Evolutionary conservation across 2,888 invertebrate species (phyloP).

Genomic region (Philereme transversata): DNA sequence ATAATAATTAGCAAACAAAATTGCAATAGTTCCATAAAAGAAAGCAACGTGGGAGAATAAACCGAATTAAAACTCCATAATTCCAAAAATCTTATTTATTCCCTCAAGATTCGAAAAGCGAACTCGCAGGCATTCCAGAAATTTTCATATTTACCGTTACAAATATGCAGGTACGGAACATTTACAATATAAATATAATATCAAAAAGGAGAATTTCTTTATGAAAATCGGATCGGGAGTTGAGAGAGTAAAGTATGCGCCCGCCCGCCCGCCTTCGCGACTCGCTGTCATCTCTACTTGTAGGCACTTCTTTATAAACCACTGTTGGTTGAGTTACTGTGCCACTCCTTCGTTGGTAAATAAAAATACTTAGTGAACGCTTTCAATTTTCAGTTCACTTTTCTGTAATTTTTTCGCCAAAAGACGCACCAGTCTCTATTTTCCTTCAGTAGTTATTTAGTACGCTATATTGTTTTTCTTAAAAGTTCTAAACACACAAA

Average conservation of each 20-base stretch:
- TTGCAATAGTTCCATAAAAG: not conserved
- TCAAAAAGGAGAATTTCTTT: constrained; percentile 84
- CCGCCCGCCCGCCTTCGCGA: constrained; percentile 54
- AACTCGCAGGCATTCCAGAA: constrained; percentile 78
- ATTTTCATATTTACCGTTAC: constrained; percentile 84
- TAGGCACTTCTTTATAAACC: constrained; percentile 59
- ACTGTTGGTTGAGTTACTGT: constrained; percentile 13
- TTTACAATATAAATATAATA: constrained; percentile 84
- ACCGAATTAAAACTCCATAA: constrained; percentile 67
- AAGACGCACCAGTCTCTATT: too few relatives aligned
- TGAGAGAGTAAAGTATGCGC: constrained; percentile 78
- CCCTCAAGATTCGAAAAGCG: constrained; percentile 67
- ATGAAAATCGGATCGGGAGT: constrained; percentile 81
- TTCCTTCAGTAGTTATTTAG: too few relatives aligned
- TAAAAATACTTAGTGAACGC: constrained; percentile 1
- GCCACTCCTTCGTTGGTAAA: constrained; percentile 15
- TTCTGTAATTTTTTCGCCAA: too few relatives aligned
- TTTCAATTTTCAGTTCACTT: too few relatives aligned
- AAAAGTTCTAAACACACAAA: not conserved
- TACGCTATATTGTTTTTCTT: too few relatives aligned
- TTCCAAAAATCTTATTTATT: constrained; percentile 69
- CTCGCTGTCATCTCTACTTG: constrained; percentile 47
- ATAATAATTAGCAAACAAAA: not conserved
- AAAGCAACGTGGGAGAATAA: constrained; percentile 36
- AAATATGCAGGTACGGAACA: constrained; percentile 84